Conservation (phyloP, 2,888 invertebrate species). For the Athetis lepigone region DNA sequence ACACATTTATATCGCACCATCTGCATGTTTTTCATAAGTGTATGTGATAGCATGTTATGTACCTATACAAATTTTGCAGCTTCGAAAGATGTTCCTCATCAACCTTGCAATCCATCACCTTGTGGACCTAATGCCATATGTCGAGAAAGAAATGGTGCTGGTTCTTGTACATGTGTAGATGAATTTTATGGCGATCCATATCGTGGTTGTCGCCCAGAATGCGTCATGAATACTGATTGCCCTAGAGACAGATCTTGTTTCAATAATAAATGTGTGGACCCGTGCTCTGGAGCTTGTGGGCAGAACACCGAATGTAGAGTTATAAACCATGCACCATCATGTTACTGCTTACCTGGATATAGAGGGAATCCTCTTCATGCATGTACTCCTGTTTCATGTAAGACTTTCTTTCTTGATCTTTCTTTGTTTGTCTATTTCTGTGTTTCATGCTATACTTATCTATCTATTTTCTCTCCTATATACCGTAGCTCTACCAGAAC, state of each 20-base stretch:
- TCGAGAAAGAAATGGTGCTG: slow-evolving; percentile 93
- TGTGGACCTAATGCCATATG: slow-evolving; percentile 95
- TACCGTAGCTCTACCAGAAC: slow-evolving; percentile 84
- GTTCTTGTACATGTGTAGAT: slow-evolving; percentile 94
- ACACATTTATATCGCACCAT: slow-evolving; percentile 47
- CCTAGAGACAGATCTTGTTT: slow-evolving; percentile 93
- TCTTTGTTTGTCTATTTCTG: slow-evolving; percentile 72
- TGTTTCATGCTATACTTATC: slow-evolving; percentile 66
- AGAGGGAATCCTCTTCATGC: slow-evolving; percentile 93
- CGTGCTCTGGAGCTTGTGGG: slow-evolving; percentile 95
- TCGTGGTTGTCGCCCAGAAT: slow-evolving; percentile 95
- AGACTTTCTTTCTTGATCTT: slow-evolving; percentile 85
- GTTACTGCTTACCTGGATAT: slow-evolving; percentile 93
- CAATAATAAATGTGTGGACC: slow-evolving; percentile 94
- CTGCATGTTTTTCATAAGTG: slow-evolving; percentile 63
- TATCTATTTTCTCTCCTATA: slow-evolving; percentile 72
- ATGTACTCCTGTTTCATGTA: slow-evolving; percentile 92
- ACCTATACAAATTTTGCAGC: slow-evolving; percentile 81
- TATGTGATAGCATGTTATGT: slow-evolving; percentile 66
- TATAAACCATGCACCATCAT: slow-evolving; percentile 94
- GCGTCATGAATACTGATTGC: slow-evolving; percentile 94
- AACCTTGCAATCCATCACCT: slow-evolving; percentile 94
- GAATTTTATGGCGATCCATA: slow-evolving; percentile 95
- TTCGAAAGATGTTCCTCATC: slow-evolving; percentile 91
- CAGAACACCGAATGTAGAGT: slow-evolving; percentile 94